Percentiles rank a stretch among this genome's conserved stretches.
These are phyloP conservation scores for Brachypteracias leptosomus DNA, from an alignment of 2,113 vertebrate species.

Conservation along the genomic window DNA sequence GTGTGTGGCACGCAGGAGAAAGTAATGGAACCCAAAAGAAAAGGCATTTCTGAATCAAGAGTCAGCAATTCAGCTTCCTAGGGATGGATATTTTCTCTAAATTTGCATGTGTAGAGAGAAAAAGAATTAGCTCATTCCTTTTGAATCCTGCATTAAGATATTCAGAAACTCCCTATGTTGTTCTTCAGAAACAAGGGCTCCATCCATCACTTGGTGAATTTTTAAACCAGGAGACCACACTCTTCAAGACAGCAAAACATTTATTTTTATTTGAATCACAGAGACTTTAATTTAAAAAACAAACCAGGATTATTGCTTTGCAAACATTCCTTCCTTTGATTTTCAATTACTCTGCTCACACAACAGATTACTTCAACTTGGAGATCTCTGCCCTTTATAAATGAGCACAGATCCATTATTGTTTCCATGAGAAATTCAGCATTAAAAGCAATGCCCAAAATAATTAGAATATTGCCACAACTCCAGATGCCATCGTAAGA, in stretches of 20 bases:
- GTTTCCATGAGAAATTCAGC: not conserved
- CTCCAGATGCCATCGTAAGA: not conserved
- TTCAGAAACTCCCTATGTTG: not conserved
- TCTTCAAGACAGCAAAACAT: not conserved
- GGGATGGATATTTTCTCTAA: not conserved
- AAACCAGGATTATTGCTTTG: not conserved
- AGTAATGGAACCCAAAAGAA: not conserved
- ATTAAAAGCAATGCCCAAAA: not conserved
- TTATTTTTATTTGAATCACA: not conserved
- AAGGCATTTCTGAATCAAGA: not conserved
- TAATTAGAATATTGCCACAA: not conserved
- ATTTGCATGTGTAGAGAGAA: not conserved
- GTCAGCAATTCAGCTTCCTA: not conserved
- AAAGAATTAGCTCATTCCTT: not conserved
- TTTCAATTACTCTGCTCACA: not conserved
- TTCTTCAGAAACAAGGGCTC: not conserved
- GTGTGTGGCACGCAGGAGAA: not conserved
- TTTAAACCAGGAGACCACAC: not conserved
- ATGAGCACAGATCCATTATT: not conserved
- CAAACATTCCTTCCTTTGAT: not conserved
- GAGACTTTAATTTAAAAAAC: not conserved
- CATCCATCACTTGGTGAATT: rapidly evolving
- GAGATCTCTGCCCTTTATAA: not conserved
- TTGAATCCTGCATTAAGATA: not conserved
- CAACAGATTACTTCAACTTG: not conserved